Conservation (phyloP, 2,797 vertebrate genomes). For the Echiichthys vipera region DNA sequence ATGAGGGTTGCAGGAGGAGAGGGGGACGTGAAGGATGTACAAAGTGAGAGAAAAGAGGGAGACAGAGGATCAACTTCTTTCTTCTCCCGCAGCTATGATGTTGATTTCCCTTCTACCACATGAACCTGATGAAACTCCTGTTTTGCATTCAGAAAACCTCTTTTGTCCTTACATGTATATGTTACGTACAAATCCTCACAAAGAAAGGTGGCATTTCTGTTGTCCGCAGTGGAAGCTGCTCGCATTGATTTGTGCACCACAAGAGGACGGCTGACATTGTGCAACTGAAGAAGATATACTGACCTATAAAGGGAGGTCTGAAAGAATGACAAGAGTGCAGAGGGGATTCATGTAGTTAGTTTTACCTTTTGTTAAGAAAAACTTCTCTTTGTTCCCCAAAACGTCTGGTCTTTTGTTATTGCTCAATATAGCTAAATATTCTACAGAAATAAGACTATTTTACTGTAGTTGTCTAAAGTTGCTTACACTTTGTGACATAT, state of each 20-base stretch:
- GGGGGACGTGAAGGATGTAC: slow-evolving; percentile 40
- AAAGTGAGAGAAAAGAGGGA: slow-evolving; percentile 22
- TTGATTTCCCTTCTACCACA: slow-evolving; percentile 20
- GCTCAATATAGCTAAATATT: not conserved
- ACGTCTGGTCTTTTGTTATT: not conserved
- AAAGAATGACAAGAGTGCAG: not conserved
- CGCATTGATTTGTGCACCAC: slow-evolving; percentile 35
- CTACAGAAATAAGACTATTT: not conserved
- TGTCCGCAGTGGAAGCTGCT: slow-evolving; percentile 20
- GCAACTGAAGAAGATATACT: slow-evolving; percentile 32
- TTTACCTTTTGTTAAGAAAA: not conserved
- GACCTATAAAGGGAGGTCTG: slow-evolving; percentile 2
- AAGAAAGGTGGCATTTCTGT: slow-evolving; percentile 15
- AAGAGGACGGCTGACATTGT: slow-evolving; percentile 24
- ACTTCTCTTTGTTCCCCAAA: not conserved
- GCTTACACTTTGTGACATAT: not conserved
- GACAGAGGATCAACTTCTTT: slow-evolving; percentile 16
- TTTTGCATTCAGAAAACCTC: slow-evolving; percentile 30
- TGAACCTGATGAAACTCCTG: slow-evolving; percentile 42
- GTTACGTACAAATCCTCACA: slow-evolving; percentile 4
- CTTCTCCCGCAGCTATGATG: slow-evolving; percentile 22
- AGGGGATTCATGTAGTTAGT: not conserved
- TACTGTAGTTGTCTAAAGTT: not conserved
- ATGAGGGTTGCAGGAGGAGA: slow-evolving; percentile 42
- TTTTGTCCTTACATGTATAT: slow-evolving; percentile 27